Evolutionary conservation across 2,113 vertebrate genomes (phyloP).

Genomic region (Pyxicephalus adspersus): DNA sequence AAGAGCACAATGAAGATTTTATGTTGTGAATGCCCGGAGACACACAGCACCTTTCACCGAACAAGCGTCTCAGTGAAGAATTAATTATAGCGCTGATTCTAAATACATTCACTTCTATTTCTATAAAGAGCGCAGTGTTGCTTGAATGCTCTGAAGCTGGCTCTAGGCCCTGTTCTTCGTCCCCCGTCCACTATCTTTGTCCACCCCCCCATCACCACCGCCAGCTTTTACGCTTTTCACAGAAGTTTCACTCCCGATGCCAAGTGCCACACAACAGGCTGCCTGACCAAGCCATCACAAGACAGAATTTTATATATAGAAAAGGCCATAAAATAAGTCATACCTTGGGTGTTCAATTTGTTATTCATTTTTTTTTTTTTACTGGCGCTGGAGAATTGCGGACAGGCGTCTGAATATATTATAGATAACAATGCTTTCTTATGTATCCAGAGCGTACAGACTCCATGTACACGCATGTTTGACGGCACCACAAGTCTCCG

Average conservation of each 20-base stretch:
- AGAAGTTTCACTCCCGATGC: neutral
- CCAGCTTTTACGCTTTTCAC: neutral
- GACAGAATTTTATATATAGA: conserved; percentile 29
- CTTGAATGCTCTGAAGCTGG: conserved; percentile 3
- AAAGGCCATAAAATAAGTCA: neutral
- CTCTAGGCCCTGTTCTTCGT: neutral
- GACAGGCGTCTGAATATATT: conserved; percentile 44
- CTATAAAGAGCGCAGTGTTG: conserved; percentile 32
- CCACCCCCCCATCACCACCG: neutral
- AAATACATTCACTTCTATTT: conserved; percentile 15
- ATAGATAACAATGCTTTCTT: conserved; percentile 28
- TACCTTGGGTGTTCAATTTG: conserved; percentile 4
- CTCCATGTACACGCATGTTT: conserved; percentile 32
- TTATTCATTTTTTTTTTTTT: conserved; percentile 22
- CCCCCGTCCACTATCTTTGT: neutral
- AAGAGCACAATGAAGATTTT: neutral
- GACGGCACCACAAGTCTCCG: conserved; percentile 34
- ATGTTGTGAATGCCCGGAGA: conserved; percentile 1
- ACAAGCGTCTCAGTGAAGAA: neutral
- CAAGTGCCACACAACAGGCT: conserved; percentile 21
- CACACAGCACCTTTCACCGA: conserved; percentile 32
- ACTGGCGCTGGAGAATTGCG: conserved; percentile 25
- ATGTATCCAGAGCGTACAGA: conserved; percentile 20
- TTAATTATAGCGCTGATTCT: conserved; percentile 23
- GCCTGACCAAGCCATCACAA: conserved; percentile 18